Conservation (phyloP, 2,888 invertebrate genomes). For the Papilio protenor region DNA sequence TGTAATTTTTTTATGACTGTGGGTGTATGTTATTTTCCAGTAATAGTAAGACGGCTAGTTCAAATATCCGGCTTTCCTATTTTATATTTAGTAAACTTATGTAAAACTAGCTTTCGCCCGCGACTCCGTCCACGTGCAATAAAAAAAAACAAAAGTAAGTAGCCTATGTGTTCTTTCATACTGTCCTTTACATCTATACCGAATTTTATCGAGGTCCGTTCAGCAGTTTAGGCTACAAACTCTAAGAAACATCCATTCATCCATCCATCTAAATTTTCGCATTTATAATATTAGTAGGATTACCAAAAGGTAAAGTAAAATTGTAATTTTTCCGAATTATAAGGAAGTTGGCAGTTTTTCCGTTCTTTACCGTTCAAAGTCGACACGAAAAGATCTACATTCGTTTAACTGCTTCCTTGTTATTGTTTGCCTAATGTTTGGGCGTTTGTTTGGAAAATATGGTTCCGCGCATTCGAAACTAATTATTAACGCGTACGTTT, state of each 20-base stretch:
- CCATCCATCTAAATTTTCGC: too few relatives aligned
- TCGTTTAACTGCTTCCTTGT: constrained; percentile 24
- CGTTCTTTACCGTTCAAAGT: constrained; percentile 25
- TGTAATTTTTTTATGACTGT: constrained; percentile 48
- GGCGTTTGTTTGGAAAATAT: constrained; percentile 21
- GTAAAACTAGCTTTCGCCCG: not conserved
- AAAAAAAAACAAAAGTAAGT: too few relatives aligned
- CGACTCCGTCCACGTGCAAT: too few relatives aligned
- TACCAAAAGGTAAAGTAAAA: not conserved
- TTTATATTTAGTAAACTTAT: not conserved
- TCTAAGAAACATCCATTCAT: too few relatives aligned
- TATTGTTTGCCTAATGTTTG: constrained; percentile 21
- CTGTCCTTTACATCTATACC: too few relatives aligned
- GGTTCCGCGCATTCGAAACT: constrained; percentile 8
- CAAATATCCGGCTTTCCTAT: not conserved
- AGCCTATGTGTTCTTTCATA: too few relatives aligned
- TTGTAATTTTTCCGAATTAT: not conserved
- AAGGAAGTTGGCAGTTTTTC: constrained; percentile 3
- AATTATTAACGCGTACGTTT: constrained; percentile 18
- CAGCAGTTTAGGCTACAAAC: too few relatives aligned
- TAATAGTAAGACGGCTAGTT: not conserved
- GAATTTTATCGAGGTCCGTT: too few relatives aligned
- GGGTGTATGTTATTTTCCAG: constrained; percentile 14
- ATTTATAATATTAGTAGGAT: too few relatives aligned
- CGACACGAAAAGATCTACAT: constrained; percentile 21